Evolutionary conservation across 2,113 vertebrate species (phyloP).

Genomic region (Nibea coibor): DNA sequence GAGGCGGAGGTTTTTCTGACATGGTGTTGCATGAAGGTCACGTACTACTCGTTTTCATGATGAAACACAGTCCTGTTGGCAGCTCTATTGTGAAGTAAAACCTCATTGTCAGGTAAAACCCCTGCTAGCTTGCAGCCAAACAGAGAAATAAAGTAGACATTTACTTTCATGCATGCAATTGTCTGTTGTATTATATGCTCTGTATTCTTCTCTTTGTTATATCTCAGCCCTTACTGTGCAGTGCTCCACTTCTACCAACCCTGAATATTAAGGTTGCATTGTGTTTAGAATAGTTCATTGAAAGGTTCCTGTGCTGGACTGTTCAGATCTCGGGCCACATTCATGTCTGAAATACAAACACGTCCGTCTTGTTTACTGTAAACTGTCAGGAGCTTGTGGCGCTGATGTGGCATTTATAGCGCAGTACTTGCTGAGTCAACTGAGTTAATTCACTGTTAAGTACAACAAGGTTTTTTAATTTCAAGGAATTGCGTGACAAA

Average conservation of each 20-base stretch:
- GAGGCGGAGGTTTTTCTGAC: constrained; percentile 30
- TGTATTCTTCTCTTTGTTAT: neutral
- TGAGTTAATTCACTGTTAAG: neutral
- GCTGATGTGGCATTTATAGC: neutral
- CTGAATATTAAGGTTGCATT: neutral
- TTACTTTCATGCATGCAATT: neutral
- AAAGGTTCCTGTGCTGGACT: neutral
- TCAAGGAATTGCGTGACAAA: neutral
- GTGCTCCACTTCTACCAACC: neutral
- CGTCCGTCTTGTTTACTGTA: constrained; percentile 27
- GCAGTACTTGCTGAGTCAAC: neutral
- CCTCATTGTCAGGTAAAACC: neutral
- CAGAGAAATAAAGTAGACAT: neutral
- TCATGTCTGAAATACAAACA: constrained; percentile 41
- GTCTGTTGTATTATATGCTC: neutral
- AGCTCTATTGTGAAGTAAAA: constrained; percentile 6
- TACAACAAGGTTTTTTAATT: neutral
- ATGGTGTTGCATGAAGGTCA: constrained; percentile 37
- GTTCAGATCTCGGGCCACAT: neutral
- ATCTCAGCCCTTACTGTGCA: neutral
- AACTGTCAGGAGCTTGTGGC: neutral
- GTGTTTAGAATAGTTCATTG: neutral
- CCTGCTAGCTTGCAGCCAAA: constrained; percentile 10
- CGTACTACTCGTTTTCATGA: constrained; percentile 21
- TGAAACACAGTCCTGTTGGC: neutral